These are phyloP conservation scores for Ageneiosus marmoratus DNA, from an alignment of 2,113 vertebrate species.

Conservation along the genomic window DNA sequence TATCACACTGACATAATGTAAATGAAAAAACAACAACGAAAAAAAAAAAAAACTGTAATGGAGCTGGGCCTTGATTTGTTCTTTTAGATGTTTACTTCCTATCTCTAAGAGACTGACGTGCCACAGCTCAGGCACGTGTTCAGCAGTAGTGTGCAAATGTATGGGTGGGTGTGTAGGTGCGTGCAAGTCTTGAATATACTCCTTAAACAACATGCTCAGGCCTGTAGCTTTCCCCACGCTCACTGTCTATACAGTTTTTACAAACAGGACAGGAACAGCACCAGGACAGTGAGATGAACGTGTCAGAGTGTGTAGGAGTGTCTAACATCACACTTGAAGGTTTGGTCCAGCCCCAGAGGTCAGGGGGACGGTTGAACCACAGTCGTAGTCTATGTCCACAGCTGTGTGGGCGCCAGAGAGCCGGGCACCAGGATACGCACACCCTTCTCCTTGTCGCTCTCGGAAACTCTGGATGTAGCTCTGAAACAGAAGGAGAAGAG, in stretches of 20 bases:
- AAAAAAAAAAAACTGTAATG: constrained; percentile 16
- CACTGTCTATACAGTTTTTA: constrained; percentile 24
- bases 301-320: constrained; percentile 37
- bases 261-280: constrained; percentile 25
- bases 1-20: constrained; percentile 7
- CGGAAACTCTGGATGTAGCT: constrained; percentile 99
- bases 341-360: constrained; percentile 82
- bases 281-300: constrained; percentile 22
- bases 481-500: constrained; percentile 60
- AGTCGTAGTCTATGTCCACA: constrained; percentile 89
- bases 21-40: no score
- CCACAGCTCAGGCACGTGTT: constrained; percentile 25
- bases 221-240: background rate
- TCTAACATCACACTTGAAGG: constrained; percentile 72
- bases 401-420: constrained; percentile 77
- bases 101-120: constrained; percentile 10
- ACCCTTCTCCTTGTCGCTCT: constrained; percentile 83
- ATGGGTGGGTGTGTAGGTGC: constrained; percentile 24
- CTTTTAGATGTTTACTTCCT: constrained; percentile 7
- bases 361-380: constrained; percentile 84
- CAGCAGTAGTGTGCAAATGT: constrained; percentile 29
- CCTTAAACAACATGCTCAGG: constrained; percentile 12
- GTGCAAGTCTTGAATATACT: constrained; percentile 34
- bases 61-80: background rate
- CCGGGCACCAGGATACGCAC: constrained; percentile 77